phyloP scores from a whole-genome alignment of 2,888 invertebrate species.

The Cremastinae sp. region DNA sequence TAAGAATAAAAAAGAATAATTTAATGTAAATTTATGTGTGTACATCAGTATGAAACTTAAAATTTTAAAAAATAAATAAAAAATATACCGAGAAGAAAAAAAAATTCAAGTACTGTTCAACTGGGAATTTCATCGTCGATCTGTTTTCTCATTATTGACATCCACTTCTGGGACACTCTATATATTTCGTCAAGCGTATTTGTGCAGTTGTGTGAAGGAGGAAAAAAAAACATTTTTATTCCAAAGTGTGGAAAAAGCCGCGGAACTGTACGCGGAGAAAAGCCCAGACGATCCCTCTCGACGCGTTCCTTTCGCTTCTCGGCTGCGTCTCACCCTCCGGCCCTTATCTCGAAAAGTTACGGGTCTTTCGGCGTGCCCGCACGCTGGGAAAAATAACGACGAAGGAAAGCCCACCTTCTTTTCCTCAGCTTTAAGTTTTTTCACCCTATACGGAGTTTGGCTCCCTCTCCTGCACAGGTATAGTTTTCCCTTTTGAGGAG shows the following conservation, averaged over 20 bases:
- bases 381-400: slow-evolving; percentile 39
- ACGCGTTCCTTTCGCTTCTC: slow-evolving; percentile 14
- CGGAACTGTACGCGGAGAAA: slow-evolving; percentile 47
- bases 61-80: too few relatives aligned
- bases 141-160: too few relatives aligned
- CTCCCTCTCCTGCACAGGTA: slow-evolving; percentile 14
- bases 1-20: too few relatives aligned
- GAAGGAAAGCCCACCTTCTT: slow-evolving; percentile 34
- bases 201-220: not conserved
- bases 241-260: slow-evolving; percentile 50
- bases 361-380: slow-evolving; percentile 16
- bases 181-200: too few relatives aligned
- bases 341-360: slow-evolving; percentile 54
- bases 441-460: slow-evolving; percentile 50
- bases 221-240: slow-evolving; percentile 56
- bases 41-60: too few relatives aligned
- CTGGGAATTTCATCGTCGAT: too few relatives aligned
- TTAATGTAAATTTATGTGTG: too few relatives aligned
- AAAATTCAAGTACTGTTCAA: too few relatives aligned
- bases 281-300: slow-evolving; percentile 52
- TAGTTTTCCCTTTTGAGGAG: slow-evolving; percentile 13
- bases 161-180: too few relatives aligned
- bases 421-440: slow-evolving; percentile 52
- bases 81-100: too few relatives aligned
- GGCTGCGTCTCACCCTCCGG: too few relatives aligned